Conservation (phyloP, 2,888 invertebrate species). For the Macrophya alboannulata region DNA sequence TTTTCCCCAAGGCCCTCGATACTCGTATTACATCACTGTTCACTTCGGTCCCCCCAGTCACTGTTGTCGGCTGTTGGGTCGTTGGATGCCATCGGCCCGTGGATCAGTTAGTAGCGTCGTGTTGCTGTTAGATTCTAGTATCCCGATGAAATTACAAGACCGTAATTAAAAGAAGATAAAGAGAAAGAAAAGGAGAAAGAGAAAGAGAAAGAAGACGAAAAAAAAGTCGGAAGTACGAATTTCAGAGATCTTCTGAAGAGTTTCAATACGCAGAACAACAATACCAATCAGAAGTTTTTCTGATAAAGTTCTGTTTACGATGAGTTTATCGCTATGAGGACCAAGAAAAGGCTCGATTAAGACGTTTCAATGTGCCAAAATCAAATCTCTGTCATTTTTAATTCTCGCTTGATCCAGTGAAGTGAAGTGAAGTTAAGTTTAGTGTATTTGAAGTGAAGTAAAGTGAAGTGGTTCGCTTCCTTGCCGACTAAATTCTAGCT, state of each 20-base stretch:
- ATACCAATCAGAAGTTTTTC: neutral
- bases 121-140: conserved; percentile 14
- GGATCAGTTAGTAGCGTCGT: conserved; percentile 35
- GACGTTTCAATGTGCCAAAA: neutral
- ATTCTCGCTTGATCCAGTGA: neutral
- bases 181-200: neutral
- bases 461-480: neutral
- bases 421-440: neutral
- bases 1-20: neutral
- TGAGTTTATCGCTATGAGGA: neutral
- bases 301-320: neutral
- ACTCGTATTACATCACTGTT: neutral
- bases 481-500: neutral
- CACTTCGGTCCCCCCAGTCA: conserved; percentile 25
- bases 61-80: conserved; percentile 28
- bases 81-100: conserved; percentile 43
- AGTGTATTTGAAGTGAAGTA: neutral
- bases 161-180: neutral
- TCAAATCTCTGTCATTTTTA: neutral
- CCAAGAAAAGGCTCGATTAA: neutral
- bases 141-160: neutral
- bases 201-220: neutral
- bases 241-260: neutral
- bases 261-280: neutral
- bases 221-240: neutral